phyloP scores from a whole-genome alignment of 2,113 vertebrate genomes.

The Austrofundulus limnaeus region DNA sequence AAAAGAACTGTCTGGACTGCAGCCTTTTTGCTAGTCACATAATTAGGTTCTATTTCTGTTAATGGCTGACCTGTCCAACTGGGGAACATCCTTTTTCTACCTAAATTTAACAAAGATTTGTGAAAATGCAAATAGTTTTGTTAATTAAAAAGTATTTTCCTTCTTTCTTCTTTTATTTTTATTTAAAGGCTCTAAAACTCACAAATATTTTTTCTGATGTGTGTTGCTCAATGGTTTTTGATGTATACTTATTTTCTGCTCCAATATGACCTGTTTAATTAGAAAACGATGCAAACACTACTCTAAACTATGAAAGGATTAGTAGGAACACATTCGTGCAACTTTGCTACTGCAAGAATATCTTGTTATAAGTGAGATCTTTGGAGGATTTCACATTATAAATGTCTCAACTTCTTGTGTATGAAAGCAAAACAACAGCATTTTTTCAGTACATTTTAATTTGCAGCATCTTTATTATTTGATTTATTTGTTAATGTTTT shows the following conservation, averaged over 20 bases:
- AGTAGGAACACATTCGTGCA: neutral
- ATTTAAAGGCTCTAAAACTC: no score
- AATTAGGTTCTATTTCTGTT: conserved; percentile 37
- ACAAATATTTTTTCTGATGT: no score
- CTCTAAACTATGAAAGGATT: neutral
- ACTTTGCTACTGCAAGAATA: neutral
- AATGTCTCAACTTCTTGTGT: neutral
- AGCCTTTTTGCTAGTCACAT: conserved; percentile 19
- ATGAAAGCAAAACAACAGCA: neutral
- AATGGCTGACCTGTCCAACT: conserved; percentile 18
- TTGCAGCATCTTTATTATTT: no score
- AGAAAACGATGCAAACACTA: neutral
- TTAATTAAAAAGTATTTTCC: neutral
- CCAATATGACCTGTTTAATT: no score
- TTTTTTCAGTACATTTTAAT: neutral
- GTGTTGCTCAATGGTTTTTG: no score
- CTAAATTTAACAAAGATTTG: no score
- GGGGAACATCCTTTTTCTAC: conserved; percentile 31
- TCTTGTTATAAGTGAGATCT: neutral
- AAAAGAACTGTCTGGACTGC: conserved; percentile 32
- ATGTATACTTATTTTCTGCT: no score
- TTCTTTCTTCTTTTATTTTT: neutral
- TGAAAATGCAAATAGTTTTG: neutral
- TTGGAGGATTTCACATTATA: neutral
- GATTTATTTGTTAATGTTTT: no score